Evolutionary conservation across 2,888 invertebrate genomes (phyloP).

Genomic region (Calameuta pallipes): DNA sequence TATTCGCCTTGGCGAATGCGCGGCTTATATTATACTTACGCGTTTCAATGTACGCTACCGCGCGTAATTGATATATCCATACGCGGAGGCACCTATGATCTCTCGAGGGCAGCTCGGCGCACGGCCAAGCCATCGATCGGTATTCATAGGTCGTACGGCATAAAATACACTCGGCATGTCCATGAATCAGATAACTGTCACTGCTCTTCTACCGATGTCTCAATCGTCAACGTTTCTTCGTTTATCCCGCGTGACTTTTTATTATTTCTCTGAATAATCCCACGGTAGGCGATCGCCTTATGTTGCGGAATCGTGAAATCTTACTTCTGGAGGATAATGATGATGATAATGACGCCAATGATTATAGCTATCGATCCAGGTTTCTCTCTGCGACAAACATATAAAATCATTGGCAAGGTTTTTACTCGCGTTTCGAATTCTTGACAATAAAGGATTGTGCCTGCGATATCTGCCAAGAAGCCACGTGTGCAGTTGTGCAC

Average conservation of each 20-base stretch:
- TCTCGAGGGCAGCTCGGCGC: conserved; percentile 38
- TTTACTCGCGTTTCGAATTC: neutral
- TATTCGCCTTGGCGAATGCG: neutral
- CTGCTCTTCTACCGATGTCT: conserved; percentile 63
- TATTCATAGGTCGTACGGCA: conserved; percentile 66
- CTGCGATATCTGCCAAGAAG: neutral
- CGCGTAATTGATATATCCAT: conserved; percentile 52
- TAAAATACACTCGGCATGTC: conserved; percentile 66
- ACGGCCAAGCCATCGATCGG: conserved; percentile 54
- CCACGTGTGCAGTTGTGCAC: neutral
- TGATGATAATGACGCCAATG: neutral
- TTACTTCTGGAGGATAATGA: neutral
- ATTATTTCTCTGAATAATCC: conserved; percentile 43
- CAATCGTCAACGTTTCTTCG: conserved; percentile 54
- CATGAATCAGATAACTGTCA: conserved; percentile 67
- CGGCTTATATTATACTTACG: conserved; percentile 6
- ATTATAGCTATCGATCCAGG: neutral
- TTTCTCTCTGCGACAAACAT: neutral
- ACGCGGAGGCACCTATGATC: conserved; percentile 48
- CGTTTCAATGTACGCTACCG: conserved; percentile 22
- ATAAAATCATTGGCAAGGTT: neutral
- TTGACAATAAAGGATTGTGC: neutral
- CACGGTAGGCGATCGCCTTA: conserved; percentile 28
- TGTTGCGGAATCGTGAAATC: neutral
- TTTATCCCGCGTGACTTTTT: conserved; percentile 28